phyloP scores from a whole-genome alignment of 2,113 vertebrate genomes.

The Burhinus oedicnemus region DNA sequence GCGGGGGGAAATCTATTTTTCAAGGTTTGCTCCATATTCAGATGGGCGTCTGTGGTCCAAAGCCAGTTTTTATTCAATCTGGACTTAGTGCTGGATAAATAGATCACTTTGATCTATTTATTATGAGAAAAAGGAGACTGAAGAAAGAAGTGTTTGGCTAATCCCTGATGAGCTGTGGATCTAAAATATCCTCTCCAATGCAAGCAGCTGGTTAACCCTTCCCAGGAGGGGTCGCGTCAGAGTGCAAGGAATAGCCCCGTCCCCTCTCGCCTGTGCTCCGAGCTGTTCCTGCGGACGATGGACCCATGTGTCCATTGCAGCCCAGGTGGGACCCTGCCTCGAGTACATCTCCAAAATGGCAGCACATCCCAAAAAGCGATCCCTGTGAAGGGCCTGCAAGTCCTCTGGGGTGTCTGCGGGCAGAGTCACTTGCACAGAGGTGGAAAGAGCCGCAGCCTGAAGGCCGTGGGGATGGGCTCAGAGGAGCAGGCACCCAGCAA shows the following conservation, averaged over 20 bases:
- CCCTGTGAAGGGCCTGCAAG: not conserved
- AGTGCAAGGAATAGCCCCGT: fast-evolving
- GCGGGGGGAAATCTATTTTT: not conserved
- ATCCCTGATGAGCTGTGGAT: not conserved
- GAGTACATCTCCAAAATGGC: fast-evolving
- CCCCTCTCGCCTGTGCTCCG: not conserved
- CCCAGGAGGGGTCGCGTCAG: not conserved
- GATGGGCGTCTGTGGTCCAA: not conserved
- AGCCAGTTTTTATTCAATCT: not conserved
- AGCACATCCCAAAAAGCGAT: not conserved
- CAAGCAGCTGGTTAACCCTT: not conserved
- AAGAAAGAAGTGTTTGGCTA: not conserved
- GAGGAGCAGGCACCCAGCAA: not conserved
- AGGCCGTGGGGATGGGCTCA: not conserved
- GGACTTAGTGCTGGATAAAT: not conserved
- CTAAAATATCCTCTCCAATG: not conserved
- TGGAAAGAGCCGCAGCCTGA: not conserved
- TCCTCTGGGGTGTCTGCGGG: not conserved
- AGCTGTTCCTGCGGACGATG: fast-evolving
- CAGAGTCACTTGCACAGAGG: not conserved
- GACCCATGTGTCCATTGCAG: not conserved
- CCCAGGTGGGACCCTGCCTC: not conserved
- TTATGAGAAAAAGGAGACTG: not conserved
- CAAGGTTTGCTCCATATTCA: not conserved
- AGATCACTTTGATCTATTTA: not conserved